These are phyloP conservation scores for Tokudaia tokunoshimensis DNA, from an alignment of 2,797 vertebrate genomes.

Conservation along the genomic window DNA sequence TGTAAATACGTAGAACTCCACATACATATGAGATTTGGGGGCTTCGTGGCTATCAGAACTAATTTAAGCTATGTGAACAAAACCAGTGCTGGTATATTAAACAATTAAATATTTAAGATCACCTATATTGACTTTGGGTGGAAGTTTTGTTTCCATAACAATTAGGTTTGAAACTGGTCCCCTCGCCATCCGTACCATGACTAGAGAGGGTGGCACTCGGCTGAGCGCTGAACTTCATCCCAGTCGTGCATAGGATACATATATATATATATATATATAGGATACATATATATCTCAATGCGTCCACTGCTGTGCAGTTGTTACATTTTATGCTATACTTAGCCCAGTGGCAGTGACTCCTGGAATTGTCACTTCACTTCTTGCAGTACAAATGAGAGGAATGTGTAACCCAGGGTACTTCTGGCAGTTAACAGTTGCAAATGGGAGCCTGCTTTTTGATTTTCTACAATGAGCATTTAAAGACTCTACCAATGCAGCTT, in stretches of 20 bases:
- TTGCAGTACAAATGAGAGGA: slow-evolving; percentile 10
- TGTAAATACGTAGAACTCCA: slow-evolving; percentile 57
- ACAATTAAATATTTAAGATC: slow-evolving; percentile 83
- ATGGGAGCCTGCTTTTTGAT: not conserved
- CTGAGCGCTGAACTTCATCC: not conserved
- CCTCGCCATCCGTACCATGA: slow-evolving; percentile 54
- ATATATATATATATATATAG: no score
- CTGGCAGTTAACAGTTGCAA: not conserved
- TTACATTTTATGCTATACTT: slow-evolving; percentile 42
- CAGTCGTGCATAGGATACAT: not conserved
- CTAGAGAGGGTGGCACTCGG: slow-evolving; percentile 53
- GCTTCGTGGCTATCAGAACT: slow-evolving; percentile 65
- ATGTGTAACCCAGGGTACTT: not conserved
- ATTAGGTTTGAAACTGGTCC: slow-evolving; percentile 77
- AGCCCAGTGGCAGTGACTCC: not conserved
- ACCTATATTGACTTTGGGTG: slow-evolving; percentile 79
- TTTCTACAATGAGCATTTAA: slow-evolving; percentile 17
- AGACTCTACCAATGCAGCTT: not conserved
- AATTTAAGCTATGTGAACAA: slow-evolving; percentile 57
- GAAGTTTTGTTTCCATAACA: slow-evolving; percentile 80
- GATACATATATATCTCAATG: not conserved
- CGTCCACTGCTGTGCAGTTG: not conserved
- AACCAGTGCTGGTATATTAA: slow-evolving; percentile 75
- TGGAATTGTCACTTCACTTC: not conserved
- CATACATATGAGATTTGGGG: slow-evolving; percentile 51